Conservation (phyloP, 2,797 vertebrate species). For the Muraenolepis orangiensis region DNA sequence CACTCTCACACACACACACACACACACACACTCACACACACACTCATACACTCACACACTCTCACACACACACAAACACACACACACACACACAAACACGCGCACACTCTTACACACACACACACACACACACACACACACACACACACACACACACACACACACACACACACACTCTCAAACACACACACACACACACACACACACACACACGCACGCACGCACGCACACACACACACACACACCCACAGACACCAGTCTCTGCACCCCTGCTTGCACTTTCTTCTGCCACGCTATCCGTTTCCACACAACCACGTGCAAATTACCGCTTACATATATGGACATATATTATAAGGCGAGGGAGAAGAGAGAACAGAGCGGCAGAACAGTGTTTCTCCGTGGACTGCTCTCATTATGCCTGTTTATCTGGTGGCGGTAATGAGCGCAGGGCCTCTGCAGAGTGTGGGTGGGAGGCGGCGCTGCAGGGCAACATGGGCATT, state of each 20-base stretch:
- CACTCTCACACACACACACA: conserved; percentile 19
- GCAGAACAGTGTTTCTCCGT: conserved; percentile 7
- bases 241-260: no score
- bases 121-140: neutral
- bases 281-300: neutral
- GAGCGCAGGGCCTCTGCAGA: conserved; percentile 47
- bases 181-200: conserved; percentile 21
- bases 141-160: neutral
- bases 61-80: conserved; percentile 22
- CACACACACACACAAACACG: conserved; percentile 20
- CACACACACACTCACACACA: neutral
- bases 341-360: neutral
- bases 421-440: conserved; percentile 52
- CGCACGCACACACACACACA: no score
- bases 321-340: neutral
- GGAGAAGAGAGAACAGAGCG: neutral
- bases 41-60: neutral
- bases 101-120: neutral
- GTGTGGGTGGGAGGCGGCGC: conserved; percentile 46
- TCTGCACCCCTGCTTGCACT: neutral
- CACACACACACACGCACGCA: neutral
- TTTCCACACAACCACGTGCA: neutral
- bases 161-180: conserved; percentile 22
- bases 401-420: conserved; percentile 28
- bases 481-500: conserved; percentile 62